These are phyloP conservation scores for Champsocephalus gunnari DNA, from an alignment of 2,797 vertebrate species.

Conservation along the genomic window DNA sequence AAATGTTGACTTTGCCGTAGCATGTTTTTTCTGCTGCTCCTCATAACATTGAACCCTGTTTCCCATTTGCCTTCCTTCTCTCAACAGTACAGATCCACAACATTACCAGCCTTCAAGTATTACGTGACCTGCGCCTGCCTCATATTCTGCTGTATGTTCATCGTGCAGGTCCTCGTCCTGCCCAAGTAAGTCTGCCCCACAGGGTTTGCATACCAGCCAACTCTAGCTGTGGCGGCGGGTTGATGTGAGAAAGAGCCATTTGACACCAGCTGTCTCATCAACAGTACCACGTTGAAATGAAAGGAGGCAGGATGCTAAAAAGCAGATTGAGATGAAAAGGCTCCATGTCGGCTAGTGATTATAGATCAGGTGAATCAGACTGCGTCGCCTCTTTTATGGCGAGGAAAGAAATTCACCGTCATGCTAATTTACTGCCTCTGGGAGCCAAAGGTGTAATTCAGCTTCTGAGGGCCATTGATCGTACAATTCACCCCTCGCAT, in stretches of 20 bases:
- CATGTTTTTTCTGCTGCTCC: not conserved
- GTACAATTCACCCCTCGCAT: constrained; percentile 48
- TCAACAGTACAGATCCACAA: constrained; percentile 94
- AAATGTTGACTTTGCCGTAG: not conserved
- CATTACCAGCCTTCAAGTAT: constrained; percentile 97
- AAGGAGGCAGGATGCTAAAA: constrained; percentile 57
- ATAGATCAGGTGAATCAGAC: constrained; percentile 76
- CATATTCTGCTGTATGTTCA: constrained; percentile 98
- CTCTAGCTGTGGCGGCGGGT: constrained; percentile 53
- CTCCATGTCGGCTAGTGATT: constrained; percentile 61
- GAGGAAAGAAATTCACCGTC: constrained; percentile 52
- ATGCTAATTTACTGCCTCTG: constrained; percentile 72
- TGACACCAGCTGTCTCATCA: constrained; percentile 70
- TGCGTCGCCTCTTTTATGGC: constrained; percentile 58
- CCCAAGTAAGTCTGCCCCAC: constrained; percentile 92
- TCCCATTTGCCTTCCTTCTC: constrained; percentile 18
- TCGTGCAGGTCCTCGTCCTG: constrained; percentile 95
- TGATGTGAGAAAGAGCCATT: constrained; percentile 59
- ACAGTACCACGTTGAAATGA: constrained; percentile 40
- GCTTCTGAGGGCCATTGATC: constrained; percentile 71
- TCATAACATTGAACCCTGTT: not conserved
- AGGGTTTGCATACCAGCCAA: constrained; percentile 14
- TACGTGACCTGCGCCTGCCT: constrained; percentile 97
- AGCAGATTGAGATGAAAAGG: constrained; percentile 60
- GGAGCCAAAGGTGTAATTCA: constrained; percentile 64